A percentile compares a stretch with the other conserved stretches of the same genome.
These are phyloP conservation scores for Callorhinus ursinus DNA, from an alignment of 2,113 vertebrate species.

Conservation along the genomic window DNA sequence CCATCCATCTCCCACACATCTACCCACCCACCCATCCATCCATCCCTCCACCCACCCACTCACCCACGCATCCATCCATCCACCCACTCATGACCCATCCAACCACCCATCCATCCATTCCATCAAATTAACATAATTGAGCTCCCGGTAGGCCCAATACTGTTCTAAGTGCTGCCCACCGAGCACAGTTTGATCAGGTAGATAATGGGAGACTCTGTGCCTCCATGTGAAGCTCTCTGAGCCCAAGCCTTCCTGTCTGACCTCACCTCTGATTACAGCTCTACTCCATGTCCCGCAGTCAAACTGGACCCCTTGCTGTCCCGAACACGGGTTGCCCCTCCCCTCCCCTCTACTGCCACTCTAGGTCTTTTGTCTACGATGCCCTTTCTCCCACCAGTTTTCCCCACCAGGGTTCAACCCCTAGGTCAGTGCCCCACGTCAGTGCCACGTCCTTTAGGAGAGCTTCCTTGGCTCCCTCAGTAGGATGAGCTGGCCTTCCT, in stretches of 20 bases:
- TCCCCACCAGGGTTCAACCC: background rate
- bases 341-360: fast-evolving
- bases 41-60: background rate
- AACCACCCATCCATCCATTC: background rate
- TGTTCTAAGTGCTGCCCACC: background rate
- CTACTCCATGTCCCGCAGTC: background rate
- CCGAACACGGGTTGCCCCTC: fast-evolving
- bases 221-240: background rate
- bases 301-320: fast-evolving
- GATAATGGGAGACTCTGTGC: background rate
- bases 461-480: background rate
- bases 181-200: fast-evolving
- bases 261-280: no score
- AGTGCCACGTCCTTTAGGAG: background rate
- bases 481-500: background rate
- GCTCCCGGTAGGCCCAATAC: no score
- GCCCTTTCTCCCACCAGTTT: background rate
- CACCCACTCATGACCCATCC: background rate
- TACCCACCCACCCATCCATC: fast-evolving
- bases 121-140: background rate
- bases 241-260: background rate
- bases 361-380: background rate
- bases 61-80: background rate
- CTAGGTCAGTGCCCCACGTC: background rate
- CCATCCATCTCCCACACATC: background rate